A percentile compares a stretch with the other conserved stretches of the same genome.
These are phyloP conservation scores for Thinocorus orbignyianus DNA, from an alignment of 2,113 vertebrate species.

Conservation along the genomic window DNA sequence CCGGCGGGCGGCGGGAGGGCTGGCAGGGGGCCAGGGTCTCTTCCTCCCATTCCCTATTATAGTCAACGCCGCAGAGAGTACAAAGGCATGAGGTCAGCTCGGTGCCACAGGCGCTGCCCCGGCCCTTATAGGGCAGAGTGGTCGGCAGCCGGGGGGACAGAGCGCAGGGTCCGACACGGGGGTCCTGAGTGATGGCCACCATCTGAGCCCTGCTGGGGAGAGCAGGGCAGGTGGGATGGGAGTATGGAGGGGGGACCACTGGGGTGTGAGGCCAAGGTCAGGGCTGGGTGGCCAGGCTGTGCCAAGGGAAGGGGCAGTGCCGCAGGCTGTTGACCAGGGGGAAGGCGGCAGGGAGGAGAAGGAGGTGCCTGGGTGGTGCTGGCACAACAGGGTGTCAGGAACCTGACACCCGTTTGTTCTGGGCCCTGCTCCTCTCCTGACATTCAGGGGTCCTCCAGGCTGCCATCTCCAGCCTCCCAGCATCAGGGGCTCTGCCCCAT, in stretches of 20 bases:
- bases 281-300: neutral
- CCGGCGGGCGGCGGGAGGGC: neutral
- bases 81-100: slow-evolving; percentile 71
- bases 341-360: neutral
- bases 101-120: neutral
- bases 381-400: neutral
- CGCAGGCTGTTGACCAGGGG: neutral
- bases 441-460: neutral
- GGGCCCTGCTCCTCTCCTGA: neutral
- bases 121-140: slow-evolving; percentile 66
- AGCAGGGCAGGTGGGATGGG: neutral
- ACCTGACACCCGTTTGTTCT: neutral
- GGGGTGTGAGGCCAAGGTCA: neutral
- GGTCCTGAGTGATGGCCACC: neutral
- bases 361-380: neutral
- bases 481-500: neutral
- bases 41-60: slow-evolving; percentile 71
- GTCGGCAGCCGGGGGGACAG: neutral
- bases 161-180: neutral
- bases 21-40: slow-evolving; percentile 50
- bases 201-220: neutral
- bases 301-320: neutral
- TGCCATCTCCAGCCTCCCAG: neutral
- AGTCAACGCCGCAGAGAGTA: slow-evolving; percentile 57
- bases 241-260: neutral